These are phyloP conservation scores for Apodemia duryi DNA, from an alignment of 2,888 invertebrate species.

Conservation along the genomic window DNA sequence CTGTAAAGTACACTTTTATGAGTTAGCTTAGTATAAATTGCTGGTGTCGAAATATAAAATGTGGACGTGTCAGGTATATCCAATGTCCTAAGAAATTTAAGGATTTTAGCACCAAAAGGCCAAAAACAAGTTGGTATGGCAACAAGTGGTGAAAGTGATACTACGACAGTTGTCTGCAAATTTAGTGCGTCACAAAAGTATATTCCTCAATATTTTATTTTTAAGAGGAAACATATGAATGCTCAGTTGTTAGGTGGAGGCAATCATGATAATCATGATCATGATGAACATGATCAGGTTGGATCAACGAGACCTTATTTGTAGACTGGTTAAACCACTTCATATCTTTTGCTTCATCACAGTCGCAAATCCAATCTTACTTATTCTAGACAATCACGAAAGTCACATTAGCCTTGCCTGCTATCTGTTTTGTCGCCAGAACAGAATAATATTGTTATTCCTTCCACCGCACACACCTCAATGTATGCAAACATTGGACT, in stretches of 20 bases:
- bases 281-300: constrained; percentile 29
- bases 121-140: constrained; percentile 33
- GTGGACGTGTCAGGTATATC: too few relatives aligned
- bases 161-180: constrained; percentile 43
- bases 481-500: constrained; percentile 31
- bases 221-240: constrained; percentile 36
- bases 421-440: constrained; percentile 31
- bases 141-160: constrained; percentile 40
- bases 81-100: too few relatives aligned
- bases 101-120: too few relatives aligned
- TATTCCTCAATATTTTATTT: constrained; percentile 47
- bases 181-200: constrained; percentile 44
- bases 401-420: constrained; percentile 34
- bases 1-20: too few relatives aligned
- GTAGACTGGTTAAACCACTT: constrained; percentile 38
- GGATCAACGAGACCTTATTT: constrained; percentile 39
- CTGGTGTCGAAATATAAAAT: too few relatives aligned
- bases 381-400: constrained; percentile 26
- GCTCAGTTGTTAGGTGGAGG: constrained; percentile 33
- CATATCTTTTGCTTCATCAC: constrained; percentile 31
- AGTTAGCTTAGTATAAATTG: too few relatives aligned
- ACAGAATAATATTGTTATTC: constrained; percentile 36
- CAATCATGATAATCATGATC: constrained; percentile 23
- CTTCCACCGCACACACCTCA: constrained; percentile 41
- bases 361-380: constrained; percentile 29